phyloP scores from a whole-genome alignment of 2,797 vertebrate genomes.

The Chelon auratus region DNA sequence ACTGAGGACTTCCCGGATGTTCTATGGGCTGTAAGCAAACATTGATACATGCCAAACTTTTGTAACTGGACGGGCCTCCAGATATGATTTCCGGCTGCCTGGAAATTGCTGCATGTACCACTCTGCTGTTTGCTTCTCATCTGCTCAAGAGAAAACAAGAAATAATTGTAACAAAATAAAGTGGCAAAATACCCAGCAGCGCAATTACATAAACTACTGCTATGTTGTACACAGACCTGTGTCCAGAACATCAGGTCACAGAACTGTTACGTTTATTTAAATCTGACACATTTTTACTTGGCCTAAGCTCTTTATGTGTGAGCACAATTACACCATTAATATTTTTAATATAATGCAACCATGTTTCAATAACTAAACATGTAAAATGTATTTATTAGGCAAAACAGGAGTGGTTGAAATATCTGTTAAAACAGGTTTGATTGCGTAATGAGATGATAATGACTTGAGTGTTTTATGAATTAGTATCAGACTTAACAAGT shows the following conservation, averaged over 20 bases:
- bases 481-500: no score
- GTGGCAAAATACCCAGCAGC: not conserved
- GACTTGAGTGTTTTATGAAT: no score
- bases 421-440: not conserved
- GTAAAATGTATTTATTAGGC: not conserved
- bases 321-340: no score
- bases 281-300: no score
- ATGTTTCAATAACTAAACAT: not conserved
- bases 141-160: not conserved
- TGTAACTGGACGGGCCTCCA: not conserved
- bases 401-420: not conserved
- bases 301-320: no score
- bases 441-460: no score
- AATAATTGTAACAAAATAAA: not conserved
- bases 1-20: conserved; percentile 12
- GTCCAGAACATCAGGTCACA: no score
- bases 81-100: not conserved
- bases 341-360: not conserved
- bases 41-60: not conserved
- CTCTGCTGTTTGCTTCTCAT: not conserved
- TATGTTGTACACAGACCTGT: not conserved
- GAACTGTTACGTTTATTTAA: no score
- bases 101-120: not conserved
- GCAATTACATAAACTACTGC: no score
- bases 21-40: not conserved